Conservation (phyloP, 2,797 vertebrate genomes). For the Diglossa cyanea region DNA sequence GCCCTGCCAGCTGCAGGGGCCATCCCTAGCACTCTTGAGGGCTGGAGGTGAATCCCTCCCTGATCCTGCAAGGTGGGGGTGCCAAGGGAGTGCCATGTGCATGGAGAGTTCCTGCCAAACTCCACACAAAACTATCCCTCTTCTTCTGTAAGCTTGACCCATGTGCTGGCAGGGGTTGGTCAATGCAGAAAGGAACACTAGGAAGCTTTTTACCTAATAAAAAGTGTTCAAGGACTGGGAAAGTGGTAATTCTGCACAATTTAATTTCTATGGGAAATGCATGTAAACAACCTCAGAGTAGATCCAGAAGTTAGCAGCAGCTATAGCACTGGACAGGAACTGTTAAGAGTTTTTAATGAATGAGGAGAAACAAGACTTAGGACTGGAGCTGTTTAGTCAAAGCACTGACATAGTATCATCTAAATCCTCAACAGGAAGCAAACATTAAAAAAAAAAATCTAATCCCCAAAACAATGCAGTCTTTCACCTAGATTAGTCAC, state of each 20-base stretch:
- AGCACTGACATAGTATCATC: background rate
- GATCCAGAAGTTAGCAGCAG: background rate
- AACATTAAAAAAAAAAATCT: background rate
- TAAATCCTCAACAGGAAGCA: slow-evolving; percentile 19
- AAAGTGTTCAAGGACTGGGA: background rate
- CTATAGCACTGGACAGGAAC: background rate
- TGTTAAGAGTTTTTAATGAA: background rate
- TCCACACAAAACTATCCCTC: background rate
- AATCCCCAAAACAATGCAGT: background rate
- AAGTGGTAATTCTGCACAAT: background rate
- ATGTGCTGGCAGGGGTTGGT: background rate
- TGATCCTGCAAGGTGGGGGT: background rate
- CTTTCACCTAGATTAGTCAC: background rate
- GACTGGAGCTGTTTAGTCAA: background rate
- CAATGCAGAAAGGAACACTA: background rate
- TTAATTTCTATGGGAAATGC: background rate
- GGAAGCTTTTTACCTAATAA: background rate
- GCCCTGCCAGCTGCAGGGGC: background rate
- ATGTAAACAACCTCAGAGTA: background rate
- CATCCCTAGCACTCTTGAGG: background rate
- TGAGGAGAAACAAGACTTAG: background rate
- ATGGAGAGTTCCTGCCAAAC: background rate
- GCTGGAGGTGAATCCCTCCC: background rate
- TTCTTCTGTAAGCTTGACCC: background rate
- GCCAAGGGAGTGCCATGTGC: fast-evolving